Percentiles rank a stretch among this genome's conserved stretches.
phyloP scores from a whole-genome alignment of 2,113 vertebrate species.

The Apus apus region DNA sequence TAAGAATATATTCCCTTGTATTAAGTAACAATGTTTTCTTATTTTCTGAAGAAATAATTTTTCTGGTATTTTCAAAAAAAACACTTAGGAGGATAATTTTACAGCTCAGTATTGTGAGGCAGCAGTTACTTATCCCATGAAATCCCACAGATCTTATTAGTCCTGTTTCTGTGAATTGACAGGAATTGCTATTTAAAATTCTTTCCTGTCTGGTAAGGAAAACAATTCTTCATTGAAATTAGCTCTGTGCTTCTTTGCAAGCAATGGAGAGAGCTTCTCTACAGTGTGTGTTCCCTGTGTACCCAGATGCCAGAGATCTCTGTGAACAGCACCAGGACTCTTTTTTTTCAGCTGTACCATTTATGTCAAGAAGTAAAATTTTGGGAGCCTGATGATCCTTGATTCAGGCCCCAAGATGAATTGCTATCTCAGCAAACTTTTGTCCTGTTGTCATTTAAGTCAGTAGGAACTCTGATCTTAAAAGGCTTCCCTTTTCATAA shows the following conservation, averaged over 20 bases:
- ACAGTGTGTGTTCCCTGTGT: neutral
- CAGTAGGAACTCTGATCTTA: neutral
- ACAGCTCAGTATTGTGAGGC: neutral
- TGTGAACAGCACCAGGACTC: neutral
- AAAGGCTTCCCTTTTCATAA: neutral
- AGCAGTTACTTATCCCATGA: neutral
- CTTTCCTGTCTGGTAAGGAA: conserved; percentile 48
- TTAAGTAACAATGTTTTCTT: neutral
- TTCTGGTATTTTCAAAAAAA: conserved; percentile 18
- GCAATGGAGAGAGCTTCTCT: neutral
- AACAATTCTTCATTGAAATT: conserved; percentile 55
- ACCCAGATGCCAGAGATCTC: neutral
- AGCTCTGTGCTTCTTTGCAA: neutral
- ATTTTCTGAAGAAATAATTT: conserved; percentile 13
- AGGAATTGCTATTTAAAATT: conserved; percentile 67
- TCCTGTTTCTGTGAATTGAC: conserved; percentile 36
- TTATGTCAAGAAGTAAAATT: neutral
- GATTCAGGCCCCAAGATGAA: neutral
- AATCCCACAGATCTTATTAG: conserved; percentile 6
- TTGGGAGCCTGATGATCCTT: neutral
- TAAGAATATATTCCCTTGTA: neutral
- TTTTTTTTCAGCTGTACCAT: neutral
- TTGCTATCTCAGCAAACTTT: neutral
- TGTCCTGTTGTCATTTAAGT: neutral
- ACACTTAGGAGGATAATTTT: neutral